These are phyloP conservation scores for Yponomeuta malinellus DNA, from an alignment of 2,888 invertebrate species.

Conservation along the genomic window DNA sequence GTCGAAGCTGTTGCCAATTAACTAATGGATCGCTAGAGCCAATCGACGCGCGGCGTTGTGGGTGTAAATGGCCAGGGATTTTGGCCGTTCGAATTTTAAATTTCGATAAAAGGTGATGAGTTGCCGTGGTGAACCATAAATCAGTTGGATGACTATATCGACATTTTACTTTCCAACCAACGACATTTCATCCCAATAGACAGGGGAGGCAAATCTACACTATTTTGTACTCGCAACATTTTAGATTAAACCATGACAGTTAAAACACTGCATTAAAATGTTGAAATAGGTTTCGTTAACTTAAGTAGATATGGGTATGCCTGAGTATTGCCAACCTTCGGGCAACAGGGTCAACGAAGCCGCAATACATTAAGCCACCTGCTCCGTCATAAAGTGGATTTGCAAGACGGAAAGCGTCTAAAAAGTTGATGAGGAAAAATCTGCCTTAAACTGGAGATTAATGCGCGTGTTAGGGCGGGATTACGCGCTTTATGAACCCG, in stretches of 20 bases:
- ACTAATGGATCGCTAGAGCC: neutral
- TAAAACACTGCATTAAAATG: no score
- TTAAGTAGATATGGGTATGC: no score
- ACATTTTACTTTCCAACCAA: neutral
- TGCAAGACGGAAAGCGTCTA: neutral
- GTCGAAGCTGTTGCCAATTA: neutral
- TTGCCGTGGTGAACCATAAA: neutral
- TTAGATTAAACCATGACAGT: no score
- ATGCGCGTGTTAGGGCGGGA: neutral
- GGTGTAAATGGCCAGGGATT: neutral
- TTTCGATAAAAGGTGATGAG: neutral
- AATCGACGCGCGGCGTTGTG: neutral
- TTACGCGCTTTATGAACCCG: constrained; percentile 1
- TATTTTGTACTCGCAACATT: no score
- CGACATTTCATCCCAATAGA: no score
- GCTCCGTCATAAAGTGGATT: neutral
- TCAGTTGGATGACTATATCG: neutral
- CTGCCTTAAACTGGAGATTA: neutral
- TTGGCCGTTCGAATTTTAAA: neutral
- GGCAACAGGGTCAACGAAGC: neutral
- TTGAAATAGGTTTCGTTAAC: no score
- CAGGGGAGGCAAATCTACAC: no score
- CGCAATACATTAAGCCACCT: neutral
- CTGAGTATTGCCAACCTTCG: no score
- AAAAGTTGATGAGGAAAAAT: constrained; percentile 3